phyloP scores from a whole-genome alignment of 2,797 vertebrate genomes.

The Pogonophryne albipinna region DNA sequence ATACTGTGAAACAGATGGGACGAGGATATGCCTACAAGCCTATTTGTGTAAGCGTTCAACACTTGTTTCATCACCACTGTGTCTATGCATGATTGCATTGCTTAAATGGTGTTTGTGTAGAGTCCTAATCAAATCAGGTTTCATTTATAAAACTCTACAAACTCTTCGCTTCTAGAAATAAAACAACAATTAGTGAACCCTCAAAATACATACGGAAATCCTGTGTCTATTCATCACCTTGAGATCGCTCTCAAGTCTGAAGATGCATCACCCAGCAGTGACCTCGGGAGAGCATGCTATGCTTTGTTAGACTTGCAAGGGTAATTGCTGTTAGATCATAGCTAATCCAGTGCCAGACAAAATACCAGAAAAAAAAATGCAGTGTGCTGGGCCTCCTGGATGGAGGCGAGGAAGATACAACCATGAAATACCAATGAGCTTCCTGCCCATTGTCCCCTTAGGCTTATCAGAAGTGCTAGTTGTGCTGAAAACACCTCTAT shows the following conservation, averaged over 20 bases:
- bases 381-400: constrained; percentile 58
- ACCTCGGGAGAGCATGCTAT: constrained; percentile 65
- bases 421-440: constrained; percentile 73
- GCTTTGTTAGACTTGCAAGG: constrained; percentile 69
- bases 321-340: constrained; percentile 82
- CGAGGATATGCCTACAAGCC: constrained; percentile 31
- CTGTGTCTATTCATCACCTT: constrained; percentile 38
- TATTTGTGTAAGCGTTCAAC: constrained; percentile 35
- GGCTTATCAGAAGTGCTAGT: constrained; percentile 52
- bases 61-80: constrained; percentile 36
- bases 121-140: constrained; percentile 40
- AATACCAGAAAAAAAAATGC: constrained; percentile 72
- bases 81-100: constrained; percentile 27
- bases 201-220: constrained; percentile 32
- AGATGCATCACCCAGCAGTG: constrained; percentile 51
- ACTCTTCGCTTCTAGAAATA: background rate
- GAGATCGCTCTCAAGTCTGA: constrained; percentile 41
- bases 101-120: constrained; percentile 21
- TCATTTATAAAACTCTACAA: constrained; percentile 30
- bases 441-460: constrained; percentile 39
- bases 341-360: constrained; percentile 77
- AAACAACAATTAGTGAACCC: constrained; percentile 12
- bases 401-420: constrained; percentile 48
- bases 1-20: constrained; percentile 50
- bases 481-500: constrained; percentile 41